A percentile compares a stretch with the other conserved stretches of the same genome.
phyloP scores from a whole-genome alignment of 35 echinoderm and acorn worm species.

The Ptychodera flava region DNA sequence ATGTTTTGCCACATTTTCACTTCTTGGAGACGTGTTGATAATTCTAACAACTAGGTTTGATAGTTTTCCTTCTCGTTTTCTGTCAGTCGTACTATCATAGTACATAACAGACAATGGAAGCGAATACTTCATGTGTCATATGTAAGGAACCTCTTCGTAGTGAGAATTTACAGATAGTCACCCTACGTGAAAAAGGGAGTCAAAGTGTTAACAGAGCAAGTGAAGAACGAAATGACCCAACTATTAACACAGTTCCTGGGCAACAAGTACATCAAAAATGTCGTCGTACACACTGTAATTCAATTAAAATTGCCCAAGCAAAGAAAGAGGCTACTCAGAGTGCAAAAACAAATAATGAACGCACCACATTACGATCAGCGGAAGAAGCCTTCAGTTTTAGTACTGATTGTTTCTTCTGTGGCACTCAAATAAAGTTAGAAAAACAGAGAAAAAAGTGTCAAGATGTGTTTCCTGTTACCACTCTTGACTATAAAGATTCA shows the following conservation, averaged over 20 bases:
- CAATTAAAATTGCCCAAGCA: background rate
- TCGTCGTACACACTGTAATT: background rate
- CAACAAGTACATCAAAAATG: background rate
- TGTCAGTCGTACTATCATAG: no score
- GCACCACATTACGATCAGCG: background rate
- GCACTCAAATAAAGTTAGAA: background rate
- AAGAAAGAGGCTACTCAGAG: background rate
- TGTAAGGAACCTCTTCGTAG: no score
- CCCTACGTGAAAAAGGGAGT: background rate
- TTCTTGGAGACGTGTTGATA: no score
- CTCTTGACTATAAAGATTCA: slow-evolving; percentile 7
- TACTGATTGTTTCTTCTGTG: background rate
- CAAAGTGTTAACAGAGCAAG: background rate
- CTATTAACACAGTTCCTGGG: background rate
- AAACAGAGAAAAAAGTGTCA: background rate
- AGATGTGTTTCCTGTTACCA: background rate
- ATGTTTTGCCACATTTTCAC: no score
- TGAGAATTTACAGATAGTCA: no score
- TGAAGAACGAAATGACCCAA: background rate
- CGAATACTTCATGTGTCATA: no score
- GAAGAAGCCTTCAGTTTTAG: background rate
- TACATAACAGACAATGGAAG: no score
- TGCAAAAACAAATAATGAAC: background rate
- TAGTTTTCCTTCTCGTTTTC: no score
- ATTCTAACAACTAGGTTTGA: no score